These are phyloP conservation scores for Tor tambroides DNA, from an alignment of 2,113 vertebrate genomes.

Conservation along the genomic window DNA sequence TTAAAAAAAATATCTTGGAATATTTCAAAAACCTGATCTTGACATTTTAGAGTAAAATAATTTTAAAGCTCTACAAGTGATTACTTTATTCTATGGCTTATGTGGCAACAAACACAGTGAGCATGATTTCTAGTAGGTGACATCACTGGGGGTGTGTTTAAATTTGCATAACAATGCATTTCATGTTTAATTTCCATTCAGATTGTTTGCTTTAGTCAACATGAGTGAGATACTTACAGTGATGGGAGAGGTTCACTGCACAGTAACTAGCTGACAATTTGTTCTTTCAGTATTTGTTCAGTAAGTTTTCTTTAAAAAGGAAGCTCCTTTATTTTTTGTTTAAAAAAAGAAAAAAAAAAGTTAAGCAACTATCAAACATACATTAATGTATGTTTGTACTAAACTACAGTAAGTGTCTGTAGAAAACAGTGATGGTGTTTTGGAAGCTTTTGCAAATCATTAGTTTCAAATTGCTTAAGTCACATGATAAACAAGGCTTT, in stretches of 20 bases:
- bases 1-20: too few species aligned
- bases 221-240: background rate
- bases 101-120: background rate
- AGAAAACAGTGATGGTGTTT: too few species aligned
- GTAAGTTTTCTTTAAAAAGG: background rate
- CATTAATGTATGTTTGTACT: background rate
- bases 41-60: background rate
- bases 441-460: too few species aligned
- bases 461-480: too few species aligned
- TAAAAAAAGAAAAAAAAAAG: background rate
- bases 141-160: background rate
- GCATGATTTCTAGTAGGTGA: background rate
- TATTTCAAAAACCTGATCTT: background rate
- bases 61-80: background rate
- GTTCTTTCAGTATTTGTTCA: background rate
- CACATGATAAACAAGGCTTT: too few species aligned
- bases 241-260: background rate
- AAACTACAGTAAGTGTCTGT: too few species aligned
- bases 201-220: background rate
- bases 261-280: background rate
- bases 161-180: background rate
- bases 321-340: background rate
- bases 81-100: background rate
- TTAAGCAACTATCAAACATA: background rate
- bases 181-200: background rate